Base-by-base conservation (phyloP, 2,888 invertebrate species). In the Mactromeris polynyma region DNA sequence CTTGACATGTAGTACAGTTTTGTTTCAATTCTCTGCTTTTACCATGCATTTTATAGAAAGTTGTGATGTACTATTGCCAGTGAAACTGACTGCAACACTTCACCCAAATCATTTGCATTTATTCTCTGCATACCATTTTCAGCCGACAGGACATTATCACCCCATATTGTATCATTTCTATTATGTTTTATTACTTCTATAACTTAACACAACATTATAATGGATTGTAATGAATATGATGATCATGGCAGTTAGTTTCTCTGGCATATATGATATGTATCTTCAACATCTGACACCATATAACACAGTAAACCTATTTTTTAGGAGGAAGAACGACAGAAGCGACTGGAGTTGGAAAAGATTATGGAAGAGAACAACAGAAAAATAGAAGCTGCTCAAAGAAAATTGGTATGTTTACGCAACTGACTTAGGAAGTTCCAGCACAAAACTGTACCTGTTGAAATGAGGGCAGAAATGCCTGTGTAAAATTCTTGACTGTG, bases 331-430 rank as follows among this genome's bases (percentile, higher is more conserved):
- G 99, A 99, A 97, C 98, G 98, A 97, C 98, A 98, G 97, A 99
- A 99, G 97, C 98, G 99, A 96, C 98, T 98, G 97, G 98, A 99
- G 97, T 98, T 99, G 97, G 99, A 99, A 97, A 98, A 98, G 97
- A 99, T 99, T 97, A 98, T 99, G 98, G 99, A 98, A 96, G 99
- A 99, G 97, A 99, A 99, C 97, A 99, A 99, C 98, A 98, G 98
- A 97, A 99, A 99, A 97, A 99, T 99, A 94, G 99, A 99, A 97
- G 99, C 99, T 97, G 99, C 99, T 94, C 99, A 99, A 97, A 98
- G 98, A 96, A 99, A 99, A 98, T 97, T 99, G 98, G 99, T 99
- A 97, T 93, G 96, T 33, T 46, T 46, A 4, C 11, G 17, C 46
- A 46, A 46, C 46, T 1, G 11, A 46, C 11, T 46, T 46, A 11